phyloP scores from a whole-genome alignment of 1,140 invertebrate genomes.

The Hypothenemus hampei region DNA sequence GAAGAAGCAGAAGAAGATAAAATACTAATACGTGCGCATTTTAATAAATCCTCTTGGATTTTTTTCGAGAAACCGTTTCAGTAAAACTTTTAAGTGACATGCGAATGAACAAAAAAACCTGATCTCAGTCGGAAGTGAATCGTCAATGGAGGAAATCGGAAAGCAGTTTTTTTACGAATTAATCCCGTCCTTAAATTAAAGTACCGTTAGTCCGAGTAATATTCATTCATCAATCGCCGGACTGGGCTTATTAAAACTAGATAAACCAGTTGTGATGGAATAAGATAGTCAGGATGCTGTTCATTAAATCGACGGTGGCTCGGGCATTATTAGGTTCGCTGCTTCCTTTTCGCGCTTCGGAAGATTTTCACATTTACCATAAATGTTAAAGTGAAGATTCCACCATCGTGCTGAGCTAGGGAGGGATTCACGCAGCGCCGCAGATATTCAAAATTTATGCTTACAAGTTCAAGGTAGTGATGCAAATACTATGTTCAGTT shows the following conservation, averaged over 20 bases:
- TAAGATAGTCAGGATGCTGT: conserved; percentile 32
- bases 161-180: conserved; percentile 17
- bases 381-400: too few species aligned
- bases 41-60: too few species aligned
- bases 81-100: too few species aligned
- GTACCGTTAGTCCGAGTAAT: conserved; percentile 31
- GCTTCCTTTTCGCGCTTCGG: conserved; percentile 11
- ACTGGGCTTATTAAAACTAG: conserved; percentile 32
- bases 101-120: conserved; percentile 11
- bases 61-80: too few species aligned
- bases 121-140: conserved; percentile 16
- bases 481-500: too few species aligned
- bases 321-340: conserved; percentile 14
- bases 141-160: conserved; percentile 18
- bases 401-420: too few species aligned
- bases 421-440: too few species aligned
- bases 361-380: too few species aligned
- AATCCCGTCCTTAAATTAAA: conserved; percentile 24
- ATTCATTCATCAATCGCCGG: conserved; percentile 30
- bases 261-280: conserved; percentile 33
- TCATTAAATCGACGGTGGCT: conserved; percentile 32
- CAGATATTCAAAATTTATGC: too few species aligned
- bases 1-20: too few species aligned
- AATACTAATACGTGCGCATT: too few species aligned
- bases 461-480: too few species aligned